Evolutionary conservation across 2,888 invertebrate species (phyloP).

Genomic region (Mesoligia furuncula): DNA sequence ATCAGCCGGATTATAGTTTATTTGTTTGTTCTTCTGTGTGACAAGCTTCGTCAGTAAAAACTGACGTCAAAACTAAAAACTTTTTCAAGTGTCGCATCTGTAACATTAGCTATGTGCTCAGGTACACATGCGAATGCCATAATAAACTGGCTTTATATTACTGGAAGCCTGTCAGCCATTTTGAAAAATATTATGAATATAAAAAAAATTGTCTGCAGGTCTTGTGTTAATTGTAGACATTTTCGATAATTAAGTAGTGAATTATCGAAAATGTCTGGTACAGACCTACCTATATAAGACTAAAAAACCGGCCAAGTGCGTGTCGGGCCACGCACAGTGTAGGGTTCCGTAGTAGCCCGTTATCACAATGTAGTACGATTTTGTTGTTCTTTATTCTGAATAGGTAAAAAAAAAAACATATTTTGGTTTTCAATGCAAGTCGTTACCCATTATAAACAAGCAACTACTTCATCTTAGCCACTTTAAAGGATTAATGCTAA

Average conservation of each 20-base stretch:
- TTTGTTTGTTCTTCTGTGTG: not conserved
- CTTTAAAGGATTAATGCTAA: no score
- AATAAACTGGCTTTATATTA: slow-evolving; percentile 74
- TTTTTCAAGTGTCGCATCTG: slow-evolving; percentile 47
- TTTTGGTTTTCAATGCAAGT: no score
- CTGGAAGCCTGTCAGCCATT: slow-evolving; percentile 56
- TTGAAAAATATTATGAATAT: slow-evolving; percentile 58
- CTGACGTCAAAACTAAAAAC: not conserved
- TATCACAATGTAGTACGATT: no score
- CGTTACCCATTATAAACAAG: no score
- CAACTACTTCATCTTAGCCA: no score
- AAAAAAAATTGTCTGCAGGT: slow-evolving; percentile 46
- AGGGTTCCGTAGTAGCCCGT: no score
- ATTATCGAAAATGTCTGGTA: slow-evolving; percentile 18
- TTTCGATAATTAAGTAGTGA: no score
- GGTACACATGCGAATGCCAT: slow-evolving; percentile 69
- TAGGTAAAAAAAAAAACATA: no score
- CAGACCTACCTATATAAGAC: not conserved
- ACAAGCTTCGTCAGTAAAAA: slow-evolving; percentile 18
- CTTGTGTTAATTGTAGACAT: no score
- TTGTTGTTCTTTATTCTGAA: no score
- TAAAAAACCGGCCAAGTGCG: no score
- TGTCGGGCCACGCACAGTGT: no score
- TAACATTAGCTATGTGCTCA: slow-evolving; percentile 54
- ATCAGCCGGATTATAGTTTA: not conserved